phyloP scores from a whole-genome alignment of 2,888 invertebrate species.

The Lochmaea crataegi region DNA sequence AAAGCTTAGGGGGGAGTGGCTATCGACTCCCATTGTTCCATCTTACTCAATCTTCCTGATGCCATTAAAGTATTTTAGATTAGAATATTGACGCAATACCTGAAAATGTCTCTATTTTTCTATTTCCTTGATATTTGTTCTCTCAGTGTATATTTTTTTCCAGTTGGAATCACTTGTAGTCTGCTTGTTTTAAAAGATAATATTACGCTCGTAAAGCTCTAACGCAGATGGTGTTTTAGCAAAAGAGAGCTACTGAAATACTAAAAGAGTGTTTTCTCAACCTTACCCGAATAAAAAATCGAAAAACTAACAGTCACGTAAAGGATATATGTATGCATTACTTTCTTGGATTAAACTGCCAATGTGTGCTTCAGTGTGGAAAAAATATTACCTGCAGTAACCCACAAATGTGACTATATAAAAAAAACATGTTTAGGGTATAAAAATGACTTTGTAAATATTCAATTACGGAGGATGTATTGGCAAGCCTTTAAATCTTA shows the following conservation, averaged over 20 bases:
- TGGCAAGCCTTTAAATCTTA: no score
- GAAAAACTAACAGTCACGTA: neutral
- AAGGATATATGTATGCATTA: neutral
- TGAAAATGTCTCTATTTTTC: no score
- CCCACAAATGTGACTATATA: no score
- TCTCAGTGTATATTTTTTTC: neutral
- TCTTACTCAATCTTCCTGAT: no score
- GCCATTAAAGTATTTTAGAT: no score
- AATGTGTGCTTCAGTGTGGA: neutral
- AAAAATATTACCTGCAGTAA: no score
- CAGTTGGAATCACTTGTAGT: neutral
- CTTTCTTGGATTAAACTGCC: neutral
- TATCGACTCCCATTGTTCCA: no score
- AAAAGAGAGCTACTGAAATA: neutral
- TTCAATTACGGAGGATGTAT: no score
- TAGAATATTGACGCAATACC: no score
- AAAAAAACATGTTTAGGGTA: no score
- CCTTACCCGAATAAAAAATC: neutral
- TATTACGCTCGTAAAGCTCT: constrained; percentile 12
- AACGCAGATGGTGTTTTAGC: constrained; percentile 7
- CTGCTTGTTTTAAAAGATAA: constrained; percentile 1
- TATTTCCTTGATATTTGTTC: neutral
- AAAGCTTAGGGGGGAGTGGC: no score
- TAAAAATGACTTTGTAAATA: no score
- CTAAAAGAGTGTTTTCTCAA: neutral